Evolutionary conservation across 2,797 vertebrate genomes (phyloP), one percentile per base, ranked within the genome.

Genomic region (Tympanoctomys barrerae): DNA sequence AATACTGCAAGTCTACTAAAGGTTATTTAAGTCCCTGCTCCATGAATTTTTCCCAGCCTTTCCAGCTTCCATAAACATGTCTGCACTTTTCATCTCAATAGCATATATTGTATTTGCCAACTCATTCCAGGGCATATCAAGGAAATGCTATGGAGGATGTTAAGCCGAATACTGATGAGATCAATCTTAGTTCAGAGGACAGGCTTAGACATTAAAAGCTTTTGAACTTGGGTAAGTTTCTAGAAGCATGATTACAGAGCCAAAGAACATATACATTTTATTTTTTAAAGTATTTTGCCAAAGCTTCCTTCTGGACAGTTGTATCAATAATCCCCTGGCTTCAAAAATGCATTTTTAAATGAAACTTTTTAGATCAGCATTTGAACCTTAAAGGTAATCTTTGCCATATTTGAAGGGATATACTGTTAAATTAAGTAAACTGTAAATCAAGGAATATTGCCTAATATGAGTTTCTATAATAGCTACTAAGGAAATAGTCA

Each of bases 401-500:
- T 84, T 52, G 10, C 54, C 8, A 78, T 18, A 13, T 68, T 93
- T 73, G 92, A 92, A 21, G 59, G 39, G 2, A 75, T 59, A 26
- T 1, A 85, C n/a, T 84, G 10, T 52, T 84, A 28, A 42, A 61
- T 89, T 89, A 80, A 87, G 83, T 83, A 81, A 66, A 87, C 68
- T 91, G 7, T 89, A 94, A 94, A 91, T 95, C 49, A 91, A 95
- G 28, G 9, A 93, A n/a, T 28, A 70, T 49, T 90, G 90, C 46
- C 54, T 70, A 64, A 92, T 24, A 31, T 75, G 26, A 42, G n/a
- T 39, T 95, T 28, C 70, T 91, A 19, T 8, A 91, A 9, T 26
- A 85, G 31, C 87, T 84, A 80, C 36, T 93, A 4, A 49, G 31
- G 36, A 49, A 6, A 66, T 36, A 4, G 26, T 91, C 24, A 78